Evolutionary conservation across 2,113 vertebrate genomes (phyloP).

Genomic region (Colinus virginianus): DNA sequence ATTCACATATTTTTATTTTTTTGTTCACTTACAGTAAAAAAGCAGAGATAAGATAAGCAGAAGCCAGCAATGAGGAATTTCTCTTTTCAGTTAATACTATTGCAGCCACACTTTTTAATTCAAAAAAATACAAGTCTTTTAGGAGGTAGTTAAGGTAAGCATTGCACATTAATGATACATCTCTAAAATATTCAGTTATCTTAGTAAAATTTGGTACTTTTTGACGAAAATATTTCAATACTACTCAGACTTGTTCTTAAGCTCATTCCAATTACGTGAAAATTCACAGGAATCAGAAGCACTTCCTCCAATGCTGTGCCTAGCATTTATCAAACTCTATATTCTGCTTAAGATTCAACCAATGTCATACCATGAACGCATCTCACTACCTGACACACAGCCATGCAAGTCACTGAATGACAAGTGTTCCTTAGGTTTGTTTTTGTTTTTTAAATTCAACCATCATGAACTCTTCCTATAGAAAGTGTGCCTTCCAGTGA

Average conservation of each 20-base stretch:
- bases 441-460: neutral
- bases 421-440: neutral
- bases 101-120: neutral
- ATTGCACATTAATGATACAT: neutral
- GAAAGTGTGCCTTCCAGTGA: constrained; percentile 16
- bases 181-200: neutral
- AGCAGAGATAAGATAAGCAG: neutral
- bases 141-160: neutral
- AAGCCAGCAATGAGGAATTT: neutral
- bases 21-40: neutral
- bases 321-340: neutral
- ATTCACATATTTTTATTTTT: neutral
- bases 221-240: neutral
- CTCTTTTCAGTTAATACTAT: neutral
- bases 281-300: neutral
- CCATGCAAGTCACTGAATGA: neutral
- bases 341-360: neutral
- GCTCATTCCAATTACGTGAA: neutral
- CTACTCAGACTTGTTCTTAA: neutral
- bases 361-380: neutral
- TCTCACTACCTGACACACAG: neutral
- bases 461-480: neutral
- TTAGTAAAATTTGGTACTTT: neutral
- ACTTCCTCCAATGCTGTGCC: neutral
- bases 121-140: neutral